A percentile compares a stretch with the other conserved stretches of the same genome.
Evolutionary conservation across 2,888 invertebrate genomes (phyloP).

Genomic region (Sarcophaga rosellei): DNA sequence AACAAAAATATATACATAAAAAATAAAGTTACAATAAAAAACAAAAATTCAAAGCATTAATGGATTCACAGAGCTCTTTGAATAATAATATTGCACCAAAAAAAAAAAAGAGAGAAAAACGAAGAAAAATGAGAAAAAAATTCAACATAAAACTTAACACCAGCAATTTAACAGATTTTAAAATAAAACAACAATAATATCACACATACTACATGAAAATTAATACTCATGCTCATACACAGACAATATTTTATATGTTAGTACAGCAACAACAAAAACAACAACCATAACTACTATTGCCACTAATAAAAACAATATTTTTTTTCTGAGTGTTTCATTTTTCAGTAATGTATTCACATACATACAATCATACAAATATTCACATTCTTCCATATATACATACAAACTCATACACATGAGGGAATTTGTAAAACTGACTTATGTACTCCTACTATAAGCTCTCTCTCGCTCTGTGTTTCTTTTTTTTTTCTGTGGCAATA

Average conservation of each 20-base stretch:
- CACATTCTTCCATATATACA: constrained; percentile 6
- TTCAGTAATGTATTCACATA: constrained; percentile 31
- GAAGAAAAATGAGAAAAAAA: constrained; percentile 10
- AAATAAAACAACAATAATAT: constrained; percentile 16
- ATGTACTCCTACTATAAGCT: constrained; percentile 17
- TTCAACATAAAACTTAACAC: constrained; percentile 45
- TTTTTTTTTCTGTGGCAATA: constrained; percentile 14
- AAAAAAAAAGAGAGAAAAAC: neutral
- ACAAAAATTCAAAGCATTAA: neutral
- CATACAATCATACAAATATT: constrained; percentile 4
- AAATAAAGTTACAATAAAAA: neutral
- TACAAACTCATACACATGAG: constrained; percentile 12
- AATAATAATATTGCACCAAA: neutral
- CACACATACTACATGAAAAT: neutral
- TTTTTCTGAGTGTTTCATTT: constrained; percentile 14
- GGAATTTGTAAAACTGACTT: neutral
- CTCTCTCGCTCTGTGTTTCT: neutral
- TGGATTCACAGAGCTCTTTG: neutral
- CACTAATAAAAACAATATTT: constrained; percentile 26
- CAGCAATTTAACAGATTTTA: constrained; percentile 41
- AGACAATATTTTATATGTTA: neutral
- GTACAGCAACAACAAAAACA: neutral
- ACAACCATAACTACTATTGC: neutral
- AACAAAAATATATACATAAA: too few species aligned
- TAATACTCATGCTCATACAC: neutral